Base-by-base conservation (phyloP, 2,888 invertebrate species). In the Phymatocera aterrima region DNA sequence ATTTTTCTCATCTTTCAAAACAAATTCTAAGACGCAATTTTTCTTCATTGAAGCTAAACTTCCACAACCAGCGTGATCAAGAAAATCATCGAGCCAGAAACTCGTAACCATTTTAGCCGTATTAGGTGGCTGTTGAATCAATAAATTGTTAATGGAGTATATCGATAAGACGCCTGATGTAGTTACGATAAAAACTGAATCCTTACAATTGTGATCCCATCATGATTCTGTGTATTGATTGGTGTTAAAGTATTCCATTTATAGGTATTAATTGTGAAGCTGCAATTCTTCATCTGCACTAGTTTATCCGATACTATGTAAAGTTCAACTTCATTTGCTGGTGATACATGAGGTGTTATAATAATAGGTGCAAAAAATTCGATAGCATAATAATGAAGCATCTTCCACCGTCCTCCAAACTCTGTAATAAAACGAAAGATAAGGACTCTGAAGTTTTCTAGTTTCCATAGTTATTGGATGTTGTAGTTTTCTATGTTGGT, bases 351-450 rank as follows among this genome's bases (percentile, higher is more conserved):
- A 3, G 90, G 82, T 18, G 93, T 94, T 18, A 96, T 93, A 24
- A 96, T 92, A 28, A 95, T 91, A 0, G 96, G 96, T 0, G 96
- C 94, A 88, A 98, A 97, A 88, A 99, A 98, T 1, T 96, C 93
- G 83, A 93, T 93, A 0, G 97, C 97, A 90, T 94, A 98, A 90
- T 99, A 97, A 86, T 99, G 99, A 1, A 97, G 91, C 93, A 96
- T 94, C 91, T 97, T 97, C 97, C 97, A 97, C 83, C 93, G 93
- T 10, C 96, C 95, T 46, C 93, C 93, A 85, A 93, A 95, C 90
- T 97, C 96, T 96, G 91, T 46, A 87, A 86, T 6, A 5, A 64
- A 21, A 15, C 5, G 24, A 15, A 28, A 43, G 15, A n/a, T n/a
- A n/a, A n/a, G n/a, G n/a, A n/a, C n/a, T n/a, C n/a, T n/a, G n/a